Evolutionary conservation across 2,113 vertebrate genomes (phyloP).

Genomic region (Mystacornis crossleyi): DNA sequence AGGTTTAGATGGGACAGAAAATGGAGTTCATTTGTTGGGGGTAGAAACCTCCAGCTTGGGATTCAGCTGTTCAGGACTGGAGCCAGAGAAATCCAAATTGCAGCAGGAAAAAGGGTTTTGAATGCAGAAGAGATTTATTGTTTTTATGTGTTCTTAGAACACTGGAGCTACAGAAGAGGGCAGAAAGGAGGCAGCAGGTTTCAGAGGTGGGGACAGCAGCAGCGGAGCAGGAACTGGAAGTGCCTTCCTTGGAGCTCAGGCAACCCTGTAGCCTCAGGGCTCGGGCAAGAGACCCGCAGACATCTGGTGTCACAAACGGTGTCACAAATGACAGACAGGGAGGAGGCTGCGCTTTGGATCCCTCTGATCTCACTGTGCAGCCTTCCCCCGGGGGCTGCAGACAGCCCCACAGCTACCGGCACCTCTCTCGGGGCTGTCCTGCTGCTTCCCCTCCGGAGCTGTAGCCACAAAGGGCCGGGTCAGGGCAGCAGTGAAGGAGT

Average conservation of each 20-base stretch:
- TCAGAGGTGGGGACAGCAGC: not conserved
- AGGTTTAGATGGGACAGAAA: not conserved
- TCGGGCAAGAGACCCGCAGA: not conserved
- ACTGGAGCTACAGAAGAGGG: not conserved
- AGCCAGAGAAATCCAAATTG: not conserved
- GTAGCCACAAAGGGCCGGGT: not conserved
- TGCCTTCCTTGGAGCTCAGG: not conserved
- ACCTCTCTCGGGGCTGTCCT: not conserved
- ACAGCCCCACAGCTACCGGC: not conserved
- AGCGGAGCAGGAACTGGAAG: not conserved
- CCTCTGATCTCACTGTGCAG: accelerated
- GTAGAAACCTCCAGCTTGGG: not conserved
- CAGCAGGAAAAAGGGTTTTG: not conserved
- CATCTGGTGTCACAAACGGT: not conserved
- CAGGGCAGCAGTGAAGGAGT: not conserved
- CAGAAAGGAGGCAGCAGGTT: not conserved
- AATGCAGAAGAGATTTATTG: constrained; percentile 10
- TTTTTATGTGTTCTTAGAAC: not conserved
- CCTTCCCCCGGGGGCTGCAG: accelerated
- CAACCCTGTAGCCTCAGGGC: not conserved
- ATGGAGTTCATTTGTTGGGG: not conserved
- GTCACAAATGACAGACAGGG: not conserved
- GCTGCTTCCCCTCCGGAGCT: not conserved
- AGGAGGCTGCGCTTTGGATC: not conserved
- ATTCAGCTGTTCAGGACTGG: not conserved